Evolutionary conservation across 1,140 invertebrate genomes (phyloP).

Genomic region (Rhagoletis zephyria): DNA sequence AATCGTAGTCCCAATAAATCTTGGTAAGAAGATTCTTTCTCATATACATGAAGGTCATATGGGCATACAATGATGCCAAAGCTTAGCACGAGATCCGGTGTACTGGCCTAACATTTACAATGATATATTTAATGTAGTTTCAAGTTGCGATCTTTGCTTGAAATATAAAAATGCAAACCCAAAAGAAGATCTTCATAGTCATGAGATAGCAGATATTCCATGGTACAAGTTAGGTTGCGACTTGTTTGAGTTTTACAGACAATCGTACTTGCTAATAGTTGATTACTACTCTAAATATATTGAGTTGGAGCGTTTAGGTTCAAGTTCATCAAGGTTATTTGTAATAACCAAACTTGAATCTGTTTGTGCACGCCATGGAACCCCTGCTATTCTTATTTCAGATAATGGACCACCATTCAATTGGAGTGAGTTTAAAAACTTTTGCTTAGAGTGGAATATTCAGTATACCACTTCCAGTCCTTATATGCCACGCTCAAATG

Average conservation of each 20-base stretch:
- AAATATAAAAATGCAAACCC: constrained; percentile 52
- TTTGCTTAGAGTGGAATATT: too few relatives aligned
- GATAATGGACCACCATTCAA: constrained; percentile 39
- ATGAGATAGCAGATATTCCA: constrained; percentile 44
- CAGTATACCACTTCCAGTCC: too few relatives aligned
- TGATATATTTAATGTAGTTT: constrained; percentile 73
- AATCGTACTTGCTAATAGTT: constrained; percentile 50
- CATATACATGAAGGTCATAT: constrained; percentile 70
- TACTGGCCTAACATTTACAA: constrained; percentile 74
- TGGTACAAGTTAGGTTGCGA: constrained; percentile 59
- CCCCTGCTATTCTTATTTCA: constrained; percentile 45
- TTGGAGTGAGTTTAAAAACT: too few relatives aligned
- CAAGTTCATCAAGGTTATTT: not conserved
- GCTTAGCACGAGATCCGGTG: constrained; percentile 69
- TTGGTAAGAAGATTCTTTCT: constrained; percentile 64
- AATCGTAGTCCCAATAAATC: constrained; percentile 58
- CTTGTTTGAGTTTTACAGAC: constrained; percentile 57
- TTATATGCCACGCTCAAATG: constrained; percentile 55
- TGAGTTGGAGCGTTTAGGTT: constrained; percentile 45
- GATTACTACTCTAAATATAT: not conserved
- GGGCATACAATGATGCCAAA: constrained; percentile 55
- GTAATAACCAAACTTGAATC: constrained; percentile 50
- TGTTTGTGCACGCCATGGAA: constrained; percentile 50
- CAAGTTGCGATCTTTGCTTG: constrained; percentile 64
- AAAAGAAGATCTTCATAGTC: constrained; percentile 47